Conservation (phyloP, 2,113 vertebrate species). For the Cynopterus brachyotis region DNA sequence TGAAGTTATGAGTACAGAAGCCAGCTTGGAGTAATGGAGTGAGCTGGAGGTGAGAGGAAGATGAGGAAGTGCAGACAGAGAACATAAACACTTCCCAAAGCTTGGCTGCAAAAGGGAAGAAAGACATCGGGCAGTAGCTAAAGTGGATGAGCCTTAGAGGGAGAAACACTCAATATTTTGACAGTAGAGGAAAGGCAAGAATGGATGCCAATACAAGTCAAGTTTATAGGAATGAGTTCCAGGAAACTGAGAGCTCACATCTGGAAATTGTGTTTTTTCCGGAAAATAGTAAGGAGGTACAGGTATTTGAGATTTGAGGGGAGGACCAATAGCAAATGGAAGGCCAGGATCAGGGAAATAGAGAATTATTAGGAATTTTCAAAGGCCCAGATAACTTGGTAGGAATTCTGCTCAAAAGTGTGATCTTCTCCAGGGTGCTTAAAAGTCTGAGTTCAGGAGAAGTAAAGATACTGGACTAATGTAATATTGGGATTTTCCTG, state of each 20-base stretch:
- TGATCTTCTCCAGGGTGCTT: neutral
- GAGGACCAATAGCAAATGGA: neutral
- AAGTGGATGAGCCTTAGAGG: neutral
- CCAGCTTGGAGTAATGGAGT: neutral
- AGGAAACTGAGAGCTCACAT: conserved; percentile 16
- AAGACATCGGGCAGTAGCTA: neutral
- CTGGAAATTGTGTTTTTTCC: conserved; percentile 28
- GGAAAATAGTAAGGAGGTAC: neutral
- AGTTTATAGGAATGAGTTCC: neutral
- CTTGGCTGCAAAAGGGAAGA: neutral
- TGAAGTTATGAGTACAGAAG: neutral
- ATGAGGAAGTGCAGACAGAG: neutral
- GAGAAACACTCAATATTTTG: conserved; percentile 53
- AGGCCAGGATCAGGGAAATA: neutral
- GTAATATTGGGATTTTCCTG: neutral
- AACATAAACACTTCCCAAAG: neutral
- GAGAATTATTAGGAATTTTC: neutral
- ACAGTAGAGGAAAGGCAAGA: conserved; percentile 41
- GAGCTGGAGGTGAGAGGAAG: neutral
- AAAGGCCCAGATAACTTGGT: neutral
- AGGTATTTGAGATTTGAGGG: neutral
- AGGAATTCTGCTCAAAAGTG: neutral
- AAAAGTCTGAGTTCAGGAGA: neutral
- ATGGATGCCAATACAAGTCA: neutral
- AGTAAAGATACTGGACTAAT: neutral